Evolutionary conservation across 2,888 invertebrate species (phyloP).

Genomic region (Macrosoma leucophasiata): DNA sequence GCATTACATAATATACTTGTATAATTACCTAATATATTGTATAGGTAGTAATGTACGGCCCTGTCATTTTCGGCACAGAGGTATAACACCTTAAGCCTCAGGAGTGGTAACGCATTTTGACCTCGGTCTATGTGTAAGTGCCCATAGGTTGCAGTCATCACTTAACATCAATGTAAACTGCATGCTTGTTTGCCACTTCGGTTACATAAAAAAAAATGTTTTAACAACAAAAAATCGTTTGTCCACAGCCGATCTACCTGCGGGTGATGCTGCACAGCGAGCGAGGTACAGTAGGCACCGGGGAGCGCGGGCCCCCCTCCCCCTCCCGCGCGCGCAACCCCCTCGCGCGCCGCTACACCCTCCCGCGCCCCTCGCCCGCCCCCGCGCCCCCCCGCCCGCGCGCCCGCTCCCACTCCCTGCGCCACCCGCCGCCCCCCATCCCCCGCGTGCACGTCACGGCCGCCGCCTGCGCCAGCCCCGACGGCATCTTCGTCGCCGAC

Average conservation of each 20-base stretch:
- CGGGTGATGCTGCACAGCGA: slow-evolving; percentile 81
- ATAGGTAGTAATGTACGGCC: too few relatives aligned
- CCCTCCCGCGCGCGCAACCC: slow-evolving; percentile 42
- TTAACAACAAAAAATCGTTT: slow-evolving; percentile 21
- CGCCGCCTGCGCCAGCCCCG: slow-evolving; percentile 57
- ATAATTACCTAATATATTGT: too few relatives aligned
- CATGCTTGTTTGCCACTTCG: too few relatives aligned
- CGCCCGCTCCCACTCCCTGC: slow-evolving; percentile 51
- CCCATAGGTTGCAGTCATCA: too few relatives aligned
- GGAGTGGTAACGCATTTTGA: too few relatives aligned
- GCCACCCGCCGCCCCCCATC: slow-evolving; percentile 49
- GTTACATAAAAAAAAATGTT: too few relatives aligned
- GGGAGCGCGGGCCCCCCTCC: slow-evolving; percentile 63
- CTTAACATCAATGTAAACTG: too few relatives aligned
- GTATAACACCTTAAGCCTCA: too few relatives aligned
- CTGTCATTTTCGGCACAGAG: too few relatives aligned
- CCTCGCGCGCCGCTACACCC: slow-evolving; percentile 29
- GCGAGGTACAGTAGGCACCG: slow-evolving; percentile 85
- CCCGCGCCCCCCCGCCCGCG: slow-evolving; percentile 36
- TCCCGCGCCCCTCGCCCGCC: slow-evolving; percentile 25
- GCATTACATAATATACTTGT: too few relatives aligned
- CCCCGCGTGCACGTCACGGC: slow-evolving; percentile 70
- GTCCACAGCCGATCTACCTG: slow-evolving; percentile 85
- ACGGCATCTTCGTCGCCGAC: slow-evolving; percentile 70
- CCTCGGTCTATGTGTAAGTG: too few relatives aligned